Evolutionary conservation across 1,140 invertebrate genomes (phyloP), one percentile per base, ranked within the genome.

Genomic region (Bombus superbus): DNA sequence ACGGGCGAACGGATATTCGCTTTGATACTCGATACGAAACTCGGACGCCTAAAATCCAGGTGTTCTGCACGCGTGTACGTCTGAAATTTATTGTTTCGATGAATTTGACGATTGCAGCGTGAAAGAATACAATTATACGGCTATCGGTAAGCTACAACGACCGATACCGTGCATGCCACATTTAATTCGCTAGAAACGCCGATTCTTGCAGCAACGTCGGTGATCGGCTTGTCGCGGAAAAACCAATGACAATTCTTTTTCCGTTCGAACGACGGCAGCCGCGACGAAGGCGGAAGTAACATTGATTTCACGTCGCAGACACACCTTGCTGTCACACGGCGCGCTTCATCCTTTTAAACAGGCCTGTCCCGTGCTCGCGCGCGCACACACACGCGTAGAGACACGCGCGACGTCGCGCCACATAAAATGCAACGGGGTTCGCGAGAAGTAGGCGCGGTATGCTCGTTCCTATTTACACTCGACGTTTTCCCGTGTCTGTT

Each of bases 231-330:
- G 53, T n/a, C 69, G 38, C n/a, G 53, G 32, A 62, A 74, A 82
- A 47, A 64, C 6, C 38, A 25, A 32, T 53, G 80, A 53, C 81
- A 66, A 83, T 77, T 76, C 81, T 81, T 85, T 73, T 44, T 2
- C 82, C 28, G 53, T n/a, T 2, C 10, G 18, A 69, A 32, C 38
- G 74, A 9, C 69, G 3, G 35, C 35, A n/a, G 9, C 18, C 75
- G 28, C 66, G 57, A 62, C 57, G 53, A 81, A 73, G 69, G 71
- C 73, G 81, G 66, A 77, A 82, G 66, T 62, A 86, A 85, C 87
- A 88, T 88, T 88, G 87, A 88, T 88, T 88, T 88, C 85, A 83
- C 80, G 87, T 88, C 85, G 69, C 32, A 64, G 80, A 77, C 87
- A 88, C 87, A 83, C 79, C 87, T 88, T 86, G 79, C 74, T 83